Percentiles rank a stretch among this genome's conserved stretches.
phyloP scores from a whole-genome alignment of 2,113 vertebrate genomes.

The Steatornis caripensis region DNA sequence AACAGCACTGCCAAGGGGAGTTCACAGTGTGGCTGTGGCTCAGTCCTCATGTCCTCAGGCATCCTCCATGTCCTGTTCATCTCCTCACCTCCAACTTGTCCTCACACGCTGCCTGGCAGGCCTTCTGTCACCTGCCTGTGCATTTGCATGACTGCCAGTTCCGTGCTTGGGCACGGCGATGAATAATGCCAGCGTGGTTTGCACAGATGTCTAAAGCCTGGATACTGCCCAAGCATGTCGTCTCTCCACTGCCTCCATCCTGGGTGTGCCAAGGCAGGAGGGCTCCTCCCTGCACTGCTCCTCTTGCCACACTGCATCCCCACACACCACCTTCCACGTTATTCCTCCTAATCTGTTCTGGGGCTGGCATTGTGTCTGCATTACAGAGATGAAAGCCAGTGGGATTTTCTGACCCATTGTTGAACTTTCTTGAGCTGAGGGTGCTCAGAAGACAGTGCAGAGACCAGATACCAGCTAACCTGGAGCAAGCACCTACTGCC shows the following conservation, averaged over 20 bases:
- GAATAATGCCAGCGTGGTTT: rapidly evolving
- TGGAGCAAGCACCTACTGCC: background rate
- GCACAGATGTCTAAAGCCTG: rapidly evolving
- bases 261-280: background rate
- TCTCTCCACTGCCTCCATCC: background rate
- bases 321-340: rapidly evolving
- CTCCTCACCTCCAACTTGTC: background rate
- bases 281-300: background rate
- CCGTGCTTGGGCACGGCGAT: rapidly evolving
- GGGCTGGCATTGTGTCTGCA: background rate
- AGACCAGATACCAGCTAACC: background rate
- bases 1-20: background rate
- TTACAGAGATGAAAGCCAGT: background rate
- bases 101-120: rapidly evolving
- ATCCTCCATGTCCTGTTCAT: background rate
- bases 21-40: background rate
- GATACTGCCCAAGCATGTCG: rapidly evolving
- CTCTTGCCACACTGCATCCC: background rate
- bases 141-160: background rate
- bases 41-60: rapidly evolving
- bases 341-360: background rate
- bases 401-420: background rate
- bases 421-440: background rate
- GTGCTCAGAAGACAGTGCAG: background rate
- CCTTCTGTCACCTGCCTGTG: background rate